Evolutionary conservation across 1,140 invertebrate genomes (phyloP).

Genomic region (Drosophila auraria): DNA sequence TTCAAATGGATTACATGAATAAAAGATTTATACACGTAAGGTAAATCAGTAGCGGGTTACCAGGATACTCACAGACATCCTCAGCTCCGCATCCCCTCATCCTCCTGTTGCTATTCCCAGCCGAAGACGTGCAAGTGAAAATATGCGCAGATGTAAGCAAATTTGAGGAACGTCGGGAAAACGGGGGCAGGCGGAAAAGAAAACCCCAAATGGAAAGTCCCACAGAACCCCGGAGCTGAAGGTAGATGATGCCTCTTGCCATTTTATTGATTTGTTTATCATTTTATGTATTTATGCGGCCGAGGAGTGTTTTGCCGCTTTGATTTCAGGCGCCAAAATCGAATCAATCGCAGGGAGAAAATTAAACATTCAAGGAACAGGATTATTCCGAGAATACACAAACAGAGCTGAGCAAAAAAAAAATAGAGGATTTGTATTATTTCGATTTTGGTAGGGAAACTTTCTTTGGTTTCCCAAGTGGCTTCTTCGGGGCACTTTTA

Average conservation of each 20-base stretch:
- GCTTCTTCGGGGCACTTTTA: not conserved
- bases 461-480: not conserved
- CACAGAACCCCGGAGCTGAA: constrained; percentile 29
- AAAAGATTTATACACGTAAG: constrained; percentile 83
- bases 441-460: not conserved
- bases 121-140: constrained; percentile 72
- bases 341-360: constrained; percentile 48
- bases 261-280: constrained; percentile 80
- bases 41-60: constrained; percentile 82
- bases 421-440: constrained; percentile 15
- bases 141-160: constrained; percentile 80
- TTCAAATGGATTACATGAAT: constrained; percentile 84
- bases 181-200: not conserved
- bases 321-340: constrained; percentile 67
- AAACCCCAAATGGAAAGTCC: constrained; percentile 61
- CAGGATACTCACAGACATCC: constrained; percentile 59
- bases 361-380: constrained; percentile 43
- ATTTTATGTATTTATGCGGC: constrained; percentile 54
- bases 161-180: constrained; percentile 39
- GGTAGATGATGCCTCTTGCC: constrained; percentile 47
- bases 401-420: constrained; percentile 32
- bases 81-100: constrained; percentile 6
- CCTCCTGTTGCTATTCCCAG: not conserved
- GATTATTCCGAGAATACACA: constrained; percentile 43
- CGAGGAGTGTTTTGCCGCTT: constrained; percentile 37